phyloP scores from a whole-genome alignment of 2,113 vertebrate species.

The Neodontobutis hainanensis region DNA sequence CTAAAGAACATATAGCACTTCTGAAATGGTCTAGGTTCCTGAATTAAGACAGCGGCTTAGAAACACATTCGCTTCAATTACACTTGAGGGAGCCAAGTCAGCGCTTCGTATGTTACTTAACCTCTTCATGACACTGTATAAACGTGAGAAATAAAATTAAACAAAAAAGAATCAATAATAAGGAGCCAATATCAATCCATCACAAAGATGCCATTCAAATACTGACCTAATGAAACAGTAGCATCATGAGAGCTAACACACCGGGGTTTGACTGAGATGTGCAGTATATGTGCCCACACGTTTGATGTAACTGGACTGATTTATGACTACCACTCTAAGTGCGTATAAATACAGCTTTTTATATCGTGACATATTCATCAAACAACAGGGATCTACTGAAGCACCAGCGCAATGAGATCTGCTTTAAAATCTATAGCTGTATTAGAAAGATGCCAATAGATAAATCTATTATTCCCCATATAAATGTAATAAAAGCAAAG shows the following conservation, averaged over 20 bases:
- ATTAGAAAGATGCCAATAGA: not conserved
- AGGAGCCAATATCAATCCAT: slow-evolving; percentile 43
- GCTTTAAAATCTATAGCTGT: slow-evolving; percentile 1
- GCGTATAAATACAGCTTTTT: slow-evolving; percentile 7
- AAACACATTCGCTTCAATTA: slow-evolving; percentile 25
- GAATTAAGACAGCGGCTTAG: slow-evolving; percentile 27
- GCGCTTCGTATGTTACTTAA: slow-evolving; percentile 6
- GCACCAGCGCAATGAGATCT: not conserved
- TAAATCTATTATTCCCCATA: not conserved
- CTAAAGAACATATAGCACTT: not conserved
- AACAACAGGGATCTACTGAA: not conserved
- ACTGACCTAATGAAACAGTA: slow-evolving; percentile 41
- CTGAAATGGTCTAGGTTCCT: not conserved
- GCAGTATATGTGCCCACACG: not conserved
- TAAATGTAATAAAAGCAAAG: not conserved
- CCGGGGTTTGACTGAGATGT: slow-evolving; percentile 17
- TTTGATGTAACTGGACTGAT: slow-evolving; percentile 13
- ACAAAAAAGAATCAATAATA: slow-evolving; percentile 54
- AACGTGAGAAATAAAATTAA: slow-evolving; percentile 30
- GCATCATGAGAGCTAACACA: not conserved
- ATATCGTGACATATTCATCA: slow-evolving; percentile 9
- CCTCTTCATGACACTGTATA: slow-evolving; percentile 5
- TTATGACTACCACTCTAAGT: slow-evolving; percentile 21
- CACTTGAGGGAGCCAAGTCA: slow-evolving; percentile 18
- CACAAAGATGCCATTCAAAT: slow-evolving; percentile 26